phyloP scores from a whole-genome alignment of 1,140 invertebrate genomes.

The Calosoma granatense region DNA sequence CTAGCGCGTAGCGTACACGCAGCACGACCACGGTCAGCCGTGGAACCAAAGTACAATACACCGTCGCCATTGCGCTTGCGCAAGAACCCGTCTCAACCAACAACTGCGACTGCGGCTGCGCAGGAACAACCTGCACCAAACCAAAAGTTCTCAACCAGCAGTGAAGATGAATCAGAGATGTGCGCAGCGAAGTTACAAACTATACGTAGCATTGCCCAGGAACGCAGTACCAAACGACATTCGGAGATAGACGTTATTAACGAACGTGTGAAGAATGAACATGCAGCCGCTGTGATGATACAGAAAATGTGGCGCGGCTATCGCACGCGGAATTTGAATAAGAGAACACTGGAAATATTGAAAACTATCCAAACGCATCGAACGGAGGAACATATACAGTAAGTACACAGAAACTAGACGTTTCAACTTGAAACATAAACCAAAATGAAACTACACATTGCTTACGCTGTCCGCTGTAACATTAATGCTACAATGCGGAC shows the following conservation, averaged over 20 bases:
- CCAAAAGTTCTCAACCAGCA: slow-evolving; percentile 31
- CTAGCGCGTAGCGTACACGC: background rate
- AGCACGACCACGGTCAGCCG: background rate
- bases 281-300: slow-evolving; percentile 62
- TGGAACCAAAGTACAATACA: slow-evolving; percentile 9
- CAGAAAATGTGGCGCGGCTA: slow-evolving; percentile 85
- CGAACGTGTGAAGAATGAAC: slow-evolving; percentile 33
- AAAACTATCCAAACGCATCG: slow-evolving; percentile 69
- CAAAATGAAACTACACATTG: slow-evolving; percentile 11
- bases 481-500: no score
- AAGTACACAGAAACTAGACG: slow-evolving; percentile 35
- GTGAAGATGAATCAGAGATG: slow-evolving; percentile 48
- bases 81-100: slow-evolving; percentile 14
- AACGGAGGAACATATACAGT: slow-evolving; percentile 80
- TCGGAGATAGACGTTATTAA: slow-evolving; percentile 30
- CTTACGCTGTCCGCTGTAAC: slow-evolving; percentile 9
- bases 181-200: slow-evolving; percentile 48
- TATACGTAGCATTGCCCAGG: slow-evolving; percentile 43
- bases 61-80: slow-evolving; percentile 20
- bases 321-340: slow-evolving; percentile 64
- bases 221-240: slow-evolving; percentile 41
- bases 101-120: slow-evolving; percentile 14
- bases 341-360: slow-evolving; percentile 58
- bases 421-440: background rate
- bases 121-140: slow-evolving; percentile 3